Percentiles rank a stretch among this genome's conserved stretches.
phyloP scores from a whole-genome alignment of 2,113 vertebrate species.

The Octodon degus region DNA sequence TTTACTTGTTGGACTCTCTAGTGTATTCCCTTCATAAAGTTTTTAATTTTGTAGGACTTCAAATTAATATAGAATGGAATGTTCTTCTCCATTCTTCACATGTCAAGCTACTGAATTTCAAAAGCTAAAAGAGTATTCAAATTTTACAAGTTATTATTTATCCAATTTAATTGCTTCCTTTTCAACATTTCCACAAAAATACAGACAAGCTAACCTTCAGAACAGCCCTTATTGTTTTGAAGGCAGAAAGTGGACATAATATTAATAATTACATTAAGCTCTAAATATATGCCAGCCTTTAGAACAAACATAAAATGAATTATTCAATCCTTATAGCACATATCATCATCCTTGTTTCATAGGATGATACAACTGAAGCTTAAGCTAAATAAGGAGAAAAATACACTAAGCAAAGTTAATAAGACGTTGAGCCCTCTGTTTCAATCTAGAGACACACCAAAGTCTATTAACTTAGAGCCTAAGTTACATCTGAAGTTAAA shows the following conservation, averaged over 20 bases:
- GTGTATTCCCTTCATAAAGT: not conserved
- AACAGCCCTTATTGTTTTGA: constrained; percentile 6
- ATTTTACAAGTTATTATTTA: constrained; percentile 50
- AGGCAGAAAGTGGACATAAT: constrained; percentile 17
- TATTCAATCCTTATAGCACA: not conserved
- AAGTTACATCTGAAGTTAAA: not conserved
- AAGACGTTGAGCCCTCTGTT: not conserved
- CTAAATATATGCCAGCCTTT: not conserved
- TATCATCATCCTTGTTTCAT: not conserved
- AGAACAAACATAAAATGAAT: not conserved
- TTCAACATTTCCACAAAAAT: constrained; percentile 50
- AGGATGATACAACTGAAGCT: not conserved
- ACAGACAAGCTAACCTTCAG: not conserved
- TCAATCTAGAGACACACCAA: not conserved
- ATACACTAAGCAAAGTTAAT: not conserved
- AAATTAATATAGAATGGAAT: not conserved
- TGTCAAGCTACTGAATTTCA: not conserved
- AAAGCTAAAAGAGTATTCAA: constrained; percentile 50
- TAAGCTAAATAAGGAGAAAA: not conserved
- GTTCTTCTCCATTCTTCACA: not conserved
- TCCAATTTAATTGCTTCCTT: constrained; percentile 45
- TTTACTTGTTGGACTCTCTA: not conserved
- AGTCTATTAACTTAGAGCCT: not conserved
- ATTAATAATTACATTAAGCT: not conserved
- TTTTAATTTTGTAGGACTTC: not conserved